Base-by-base conservation (phyloP, 2,888 invertebrate genomes). In the Petrophora chlorosata region DNA sequence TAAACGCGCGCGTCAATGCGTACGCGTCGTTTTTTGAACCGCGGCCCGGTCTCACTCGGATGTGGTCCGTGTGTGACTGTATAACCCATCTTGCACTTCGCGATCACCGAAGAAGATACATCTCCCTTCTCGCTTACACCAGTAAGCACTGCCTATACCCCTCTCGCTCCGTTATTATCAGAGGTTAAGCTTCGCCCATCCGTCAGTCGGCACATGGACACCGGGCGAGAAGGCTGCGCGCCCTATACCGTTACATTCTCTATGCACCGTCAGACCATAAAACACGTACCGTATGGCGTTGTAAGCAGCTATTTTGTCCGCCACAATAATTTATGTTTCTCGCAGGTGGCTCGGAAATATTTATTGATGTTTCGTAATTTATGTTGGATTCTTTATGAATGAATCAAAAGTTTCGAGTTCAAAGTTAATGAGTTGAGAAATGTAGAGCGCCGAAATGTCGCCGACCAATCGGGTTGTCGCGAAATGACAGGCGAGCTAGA, bases 91-190 rank as follows among this genome's bases (percentile, higher is more conserved):
- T 87, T 83, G 85, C 82, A 85, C 87, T 85, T 86, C 83, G 77
- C 86, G 87, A 85, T 86, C 85, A 82, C 85, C 85, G 87, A 89
- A 89, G 89, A 90, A 86, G 90, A 89, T 82, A 84, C 89, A 71
- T 78, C 69, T 49, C 25, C 66, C 61, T 53, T 87, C 85, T 59
- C 77, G 53, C 68, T 88, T 79, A 52, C 71, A 43, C 80, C 16
- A 51, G 13, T 23, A 19, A 36, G 14, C 45, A 40, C 51, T 42
- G 44, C 53, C 62, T 81, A 73, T 71, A 23, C 58, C 72, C 56
- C 66, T 86, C 85, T 73, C 81, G 61, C 73, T 88, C 81, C 75
- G 82, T 83, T 88, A 89, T 88, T 89, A 90, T 89, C 90, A 88
- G 84, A 86, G 86, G 87, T 86, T 85, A 85, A 83, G 73, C 80